Conservation (phyloP, 92 coral and sea anemone genomes). For the Montipora capitata region DNA sequence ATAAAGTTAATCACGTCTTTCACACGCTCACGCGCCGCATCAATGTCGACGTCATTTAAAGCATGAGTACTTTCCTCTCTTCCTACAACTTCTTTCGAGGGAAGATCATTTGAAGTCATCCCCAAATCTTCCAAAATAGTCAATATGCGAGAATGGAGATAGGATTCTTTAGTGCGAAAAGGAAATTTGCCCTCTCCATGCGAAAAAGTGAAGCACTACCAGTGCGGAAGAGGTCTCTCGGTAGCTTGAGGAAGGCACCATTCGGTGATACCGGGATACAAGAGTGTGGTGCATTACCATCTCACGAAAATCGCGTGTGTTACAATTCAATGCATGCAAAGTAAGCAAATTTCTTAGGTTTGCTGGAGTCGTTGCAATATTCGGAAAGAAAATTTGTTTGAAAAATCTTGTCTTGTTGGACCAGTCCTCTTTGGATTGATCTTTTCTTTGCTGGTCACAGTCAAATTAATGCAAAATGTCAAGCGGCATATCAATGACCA, state of each 20-base stretch:
- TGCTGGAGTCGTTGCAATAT: constrained; percentile 21
- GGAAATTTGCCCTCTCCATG: constrained; percentile 85
- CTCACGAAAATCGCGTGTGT: constrained; percentile 42
- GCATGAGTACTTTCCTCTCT: constrained; percentile 73
- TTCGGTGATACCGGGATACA: constrained; percentile 86
- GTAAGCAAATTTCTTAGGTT: constrained; percentile 63
- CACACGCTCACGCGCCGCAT: constrained; percentile 14
- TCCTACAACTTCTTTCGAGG: constrained; percentile 79
- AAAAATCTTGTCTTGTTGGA: constrained; percentile 41
- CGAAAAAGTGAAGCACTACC: constrained; percentile 64
- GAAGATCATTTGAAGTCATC: constrained; percentile 76
- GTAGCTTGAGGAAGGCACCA: constrained; percentile 72
- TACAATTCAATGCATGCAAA: constrained; percentile 54
- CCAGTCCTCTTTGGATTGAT: too few relatives aligned
- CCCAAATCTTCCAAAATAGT: constrained; percentile 77
- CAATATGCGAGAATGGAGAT: constrained; percentile 34
- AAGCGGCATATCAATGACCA: neutral
- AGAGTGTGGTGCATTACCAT: constrained; percentile 33
- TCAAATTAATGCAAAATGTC: neutral
- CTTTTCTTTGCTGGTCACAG: too few relatives aligned
- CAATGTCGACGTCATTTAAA: neutral
- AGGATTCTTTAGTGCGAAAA: constrained; percentile 40
- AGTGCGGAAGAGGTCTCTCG: constrained; percentile 80
- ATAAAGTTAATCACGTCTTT: neutral
- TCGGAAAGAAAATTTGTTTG: constrained; percentile 69